A percentile compares a stretch with the other conserved stretches of the same genome.
Conservation (phyloP, 2,113 vertebrate species). For the Camelus dromedarius region DNA sequence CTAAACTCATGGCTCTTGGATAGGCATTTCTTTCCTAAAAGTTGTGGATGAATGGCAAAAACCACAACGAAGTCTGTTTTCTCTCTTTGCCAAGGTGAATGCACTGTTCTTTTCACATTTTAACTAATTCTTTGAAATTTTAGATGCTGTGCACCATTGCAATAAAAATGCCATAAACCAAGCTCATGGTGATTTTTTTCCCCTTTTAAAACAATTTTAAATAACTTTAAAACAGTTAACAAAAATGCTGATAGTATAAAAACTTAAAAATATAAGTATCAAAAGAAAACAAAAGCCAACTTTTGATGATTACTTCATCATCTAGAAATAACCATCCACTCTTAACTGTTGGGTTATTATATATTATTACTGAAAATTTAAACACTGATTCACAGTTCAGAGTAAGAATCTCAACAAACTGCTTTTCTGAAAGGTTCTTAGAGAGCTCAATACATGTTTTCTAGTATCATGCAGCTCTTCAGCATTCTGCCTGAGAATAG, state of each 20-base stretch:
- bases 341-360: neutral
- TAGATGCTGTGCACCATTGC: slow-evolving; percentile 7
- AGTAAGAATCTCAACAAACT: neutral
- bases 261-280: neutral
- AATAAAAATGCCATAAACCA: slow-evolving; percentile 68
- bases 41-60: neutral
- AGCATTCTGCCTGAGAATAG: neutral
- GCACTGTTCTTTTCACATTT: slow-evolving; percentile 39
- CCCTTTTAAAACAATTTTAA: neutral
- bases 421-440: neutral
- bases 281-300: neutral
- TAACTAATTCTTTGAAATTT: slow-evolving; percentile 38
- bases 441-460: neutral
- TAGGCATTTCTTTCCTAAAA: neutral
- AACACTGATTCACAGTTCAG: neutral
- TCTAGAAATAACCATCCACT: neutral
- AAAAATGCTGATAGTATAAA: neutral
- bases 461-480: neutral
- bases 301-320: neutral
- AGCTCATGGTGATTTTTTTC: neutral
- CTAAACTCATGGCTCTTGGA: neutral
- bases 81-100: neutral
- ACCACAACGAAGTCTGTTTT: neutral
- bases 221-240: slow-evolving; percentile 1
- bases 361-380: neutral